Evolutionary conservation across 2,888 invertebrate genomes (phyloP).

Genomic region (Pogonocherus hispidulus): DNA sequence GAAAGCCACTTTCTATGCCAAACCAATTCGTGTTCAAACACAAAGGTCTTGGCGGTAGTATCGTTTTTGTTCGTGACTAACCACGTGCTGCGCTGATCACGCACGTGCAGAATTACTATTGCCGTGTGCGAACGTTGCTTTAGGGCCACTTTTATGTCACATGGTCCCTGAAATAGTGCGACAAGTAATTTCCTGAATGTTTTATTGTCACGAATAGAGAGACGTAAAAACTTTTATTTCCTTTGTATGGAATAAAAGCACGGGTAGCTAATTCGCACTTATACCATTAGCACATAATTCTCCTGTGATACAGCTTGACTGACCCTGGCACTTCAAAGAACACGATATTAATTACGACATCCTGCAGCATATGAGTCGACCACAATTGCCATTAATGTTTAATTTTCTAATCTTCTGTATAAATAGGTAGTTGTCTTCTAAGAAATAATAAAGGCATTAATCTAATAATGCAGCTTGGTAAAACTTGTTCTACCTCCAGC

Average conservation of each 20-base stretch:
- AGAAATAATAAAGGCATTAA: neutral
- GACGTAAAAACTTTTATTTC: conserved; percentile 20
- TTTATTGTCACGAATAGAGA: conserved; percentile 33
- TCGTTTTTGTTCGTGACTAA: conserved; percentile 49
- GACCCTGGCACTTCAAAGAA: conserved; percentile 18
- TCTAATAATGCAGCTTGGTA: no score
- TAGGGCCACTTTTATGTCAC: conserved; percentile 40
- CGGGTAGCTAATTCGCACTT: conserved; percentile 16
- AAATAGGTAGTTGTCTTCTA: conserved; percentile 20
- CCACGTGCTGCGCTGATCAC: conserved; percentile 50
- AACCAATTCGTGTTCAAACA: conserved; percentile 33
- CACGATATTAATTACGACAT: conserved; percentile 19
- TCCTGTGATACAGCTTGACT: neutral
- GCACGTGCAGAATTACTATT: conserved; percentile 46
- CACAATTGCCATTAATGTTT: conserved; percentile 13
- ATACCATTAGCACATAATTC: conserved; percentile 23
- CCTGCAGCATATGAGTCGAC: conserved; percentile 16
- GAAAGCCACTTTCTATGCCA: conserved; percentile 19
- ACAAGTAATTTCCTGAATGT: conserved; percentile 50
- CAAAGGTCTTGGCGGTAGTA: conserved; percentile 37
- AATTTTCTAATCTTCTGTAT: conserved; percentile 15
- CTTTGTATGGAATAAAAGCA: conserved; percentile 18
- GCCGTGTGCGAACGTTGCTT: conserved; percentile 38
- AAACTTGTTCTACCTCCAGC: no score
- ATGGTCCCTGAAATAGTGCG: conserved; percentile 45